Evolutionary conservation across 2,888 invertebrate genomes (phyloP), one percentile per base, ranked within the genome.

Genomic region (Drosophila dives): DNA sequence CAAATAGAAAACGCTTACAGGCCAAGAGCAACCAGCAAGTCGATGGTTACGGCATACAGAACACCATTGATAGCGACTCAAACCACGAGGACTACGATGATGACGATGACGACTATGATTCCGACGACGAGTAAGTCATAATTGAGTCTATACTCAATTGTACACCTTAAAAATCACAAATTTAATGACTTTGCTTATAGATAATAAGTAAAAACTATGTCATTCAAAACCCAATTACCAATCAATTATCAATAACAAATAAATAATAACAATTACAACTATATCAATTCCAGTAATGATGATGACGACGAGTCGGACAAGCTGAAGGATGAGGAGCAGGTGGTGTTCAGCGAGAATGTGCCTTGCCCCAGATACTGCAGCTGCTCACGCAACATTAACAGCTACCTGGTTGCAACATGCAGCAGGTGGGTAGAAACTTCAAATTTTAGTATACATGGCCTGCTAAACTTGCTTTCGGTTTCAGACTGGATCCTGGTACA

Each of bases 351-450:
- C 75, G 91, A 93, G 64, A 87, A 92, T 69, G 90, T 94, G 91
- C 94, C 94, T 65, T 95, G 95, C 89, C 95, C 95, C 60, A 94
- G 95, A 86, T 94, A 95, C 90, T 95, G 95, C 92, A 93, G 94
- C 81, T 95, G 95, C 91, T 93, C 94, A 81, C 94, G 94, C 87
- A 94, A 93, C 77, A 80, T 94, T 74, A 95, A 94, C 88, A 94
- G 94, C 91, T 95, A 94, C 91, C 93, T 94, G 87, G 95, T 94
- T 90, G 95, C 94, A 76, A 95, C 95, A 89, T 96, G 96, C 94
- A 95, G 94, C 91, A 94, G 95, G 91, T 93, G 61, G 61, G 58
- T 75, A 17, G 1, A 7, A 12, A 23, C 10, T 38, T 0, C 1
- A 6, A 53, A 26, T 1, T 8, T 11, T 1, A 0, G 3, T 2